phyloP scores from a whole-genome alignment of 2,113 vertebrate genomes.

The Ctenomys sociabilis region DNA sequence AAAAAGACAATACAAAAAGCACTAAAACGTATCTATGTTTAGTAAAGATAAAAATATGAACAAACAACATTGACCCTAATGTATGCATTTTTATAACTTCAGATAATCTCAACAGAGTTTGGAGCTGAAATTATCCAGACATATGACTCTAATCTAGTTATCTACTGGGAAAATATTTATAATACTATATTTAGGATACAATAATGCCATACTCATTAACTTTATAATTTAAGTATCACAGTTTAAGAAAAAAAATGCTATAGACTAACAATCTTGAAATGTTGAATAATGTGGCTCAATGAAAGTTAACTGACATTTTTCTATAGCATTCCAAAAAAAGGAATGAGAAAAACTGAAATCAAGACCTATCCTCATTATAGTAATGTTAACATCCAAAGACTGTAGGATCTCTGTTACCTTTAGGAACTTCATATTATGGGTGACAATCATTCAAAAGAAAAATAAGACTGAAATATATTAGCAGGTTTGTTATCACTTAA shows the following conservation, averaged over 20 bases:
- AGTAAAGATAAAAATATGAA: slow-evolving; percentile 52
- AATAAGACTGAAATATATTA: slow-evolving; percentile 55
- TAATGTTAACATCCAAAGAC: not conserved
- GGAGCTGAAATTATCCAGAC: not conserved
- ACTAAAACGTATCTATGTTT: slow-evolving; percentile 14
- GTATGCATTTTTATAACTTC: slow-evolving; percentile 39
- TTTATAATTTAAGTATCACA: not conserved
- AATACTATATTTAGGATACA: not conserved
- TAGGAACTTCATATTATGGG: slow-evolving; percentile 6
- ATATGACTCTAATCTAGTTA: not conserved
- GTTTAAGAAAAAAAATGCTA: slow-evolving; percentile 27
- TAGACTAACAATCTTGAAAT: not conserved
- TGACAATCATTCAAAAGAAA: slow-evolving; percentile 30
- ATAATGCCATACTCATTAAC: not conserved
- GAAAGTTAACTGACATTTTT: slow-evolving; percentile 24
- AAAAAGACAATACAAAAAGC: slow-evolving; percentile 7
- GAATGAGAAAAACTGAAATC: slow-evolving; percentile 33
- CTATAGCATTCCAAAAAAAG: not conserved
- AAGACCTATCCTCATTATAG: not conserved
- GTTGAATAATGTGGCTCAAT: not conserved
- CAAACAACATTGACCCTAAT: not conserved
- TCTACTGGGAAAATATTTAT: not conserved
- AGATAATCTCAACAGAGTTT: slow-evolving; percentile 13
- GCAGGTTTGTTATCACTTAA: not conserved
- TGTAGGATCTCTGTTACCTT: not conserved